Evolutionary conservation across 2,113 vertebrate genomes (phyloP).

Genomic region (Pleuronectes platessa): DNA sequence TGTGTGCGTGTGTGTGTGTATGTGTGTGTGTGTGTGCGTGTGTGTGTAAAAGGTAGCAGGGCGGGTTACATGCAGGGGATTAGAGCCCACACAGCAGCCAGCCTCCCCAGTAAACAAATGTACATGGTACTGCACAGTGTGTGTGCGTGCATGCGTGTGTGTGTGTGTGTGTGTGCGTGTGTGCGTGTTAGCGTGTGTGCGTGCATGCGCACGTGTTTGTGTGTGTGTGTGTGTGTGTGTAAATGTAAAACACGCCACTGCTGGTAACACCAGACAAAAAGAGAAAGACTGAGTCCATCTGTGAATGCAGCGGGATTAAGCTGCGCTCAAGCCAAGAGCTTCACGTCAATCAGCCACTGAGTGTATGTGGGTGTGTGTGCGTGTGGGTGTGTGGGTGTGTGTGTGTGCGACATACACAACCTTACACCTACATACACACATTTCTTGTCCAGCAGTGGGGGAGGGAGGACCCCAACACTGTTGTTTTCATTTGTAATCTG

Average conservation of each 20-base stretch:
- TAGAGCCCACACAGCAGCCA: constrained; percentile 63
- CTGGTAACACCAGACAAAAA: constrained; percentile 66
- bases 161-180: constrained; percentile 50
- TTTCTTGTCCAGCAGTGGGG: constrained; percentile 38
- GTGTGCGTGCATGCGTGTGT: constrained; percentile 35
- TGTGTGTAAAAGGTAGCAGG: constrained; percentile 16
- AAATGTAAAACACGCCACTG: constrained; percentile 41
- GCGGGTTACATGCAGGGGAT: constrained; percentile 59
- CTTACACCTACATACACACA: constrained; percentile 39
- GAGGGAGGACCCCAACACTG: constrained; percentile 60
- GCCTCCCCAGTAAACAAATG: constrained; percentile 63
- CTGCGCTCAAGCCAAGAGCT: constrained; percentile 68
- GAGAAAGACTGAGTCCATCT: constrained; percentile 77
- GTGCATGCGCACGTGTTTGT: constrained; percentile 34
- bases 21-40: constrained; percentile 24
- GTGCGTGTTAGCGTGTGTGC: constrained; percentile 48
- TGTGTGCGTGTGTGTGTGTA: constrained; percentile 29
- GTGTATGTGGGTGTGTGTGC: constrained; percentile 45
- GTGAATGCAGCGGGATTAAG: constrained; percentile 77
- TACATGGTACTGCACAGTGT: constrained; percentile 48
- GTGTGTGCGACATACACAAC: constrained; percentile 15
- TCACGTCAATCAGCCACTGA: constrained; percentile 73
- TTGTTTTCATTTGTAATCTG: constrained; percentile 71
- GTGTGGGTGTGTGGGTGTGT: constrained; percentile 9
- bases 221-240: constrained; percentile 48